These are phyloP conservation scores for Columba livia DNA, from an alignment of 2,113 vertebrate genomes.

Conservation along the genomic window DNA sequence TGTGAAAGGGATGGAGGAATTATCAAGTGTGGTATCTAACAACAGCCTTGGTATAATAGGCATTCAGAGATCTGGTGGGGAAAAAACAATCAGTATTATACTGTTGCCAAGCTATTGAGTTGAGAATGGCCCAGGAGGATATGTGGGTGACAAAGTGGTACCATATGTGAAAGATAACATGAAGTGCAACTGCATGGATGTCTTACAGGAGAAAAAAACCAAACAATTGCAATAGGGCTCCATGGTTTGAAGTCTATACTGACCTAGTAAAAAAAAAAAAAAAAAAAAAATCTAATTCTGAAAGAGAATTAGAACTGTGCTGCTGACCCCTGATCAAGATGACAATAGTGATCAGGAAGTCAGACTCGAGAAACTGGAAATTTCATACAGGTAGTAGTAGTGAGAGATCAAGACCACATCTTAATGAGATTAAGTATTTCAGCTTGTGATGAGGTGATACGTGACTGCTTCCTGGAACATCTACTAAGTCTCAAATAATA, in stretches of 20 bases:
- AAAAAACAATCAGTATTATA: not conserved
- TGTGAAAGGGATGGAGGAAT: not conserved
- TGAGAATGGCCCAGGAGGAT: not conserved
- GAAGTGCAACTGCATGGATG: not conserved
- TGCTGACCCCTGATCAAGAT: not conserved
- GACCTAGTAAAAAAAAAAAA: not conserved
- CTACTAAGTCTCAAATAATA: not conserved
- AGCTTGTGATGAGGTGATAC: not conserved
- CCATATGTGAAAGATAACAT: not conserved
- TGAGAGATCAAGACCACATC: not conserved
- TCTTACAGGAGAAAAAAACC: not conserved
- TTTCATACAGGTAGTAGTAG: not conserved
- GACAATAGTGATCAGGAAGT: not conserved
- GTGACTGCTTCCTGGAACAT: not conserved
- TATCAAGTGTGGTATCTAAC: not conserved
- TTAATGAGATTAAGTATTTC: not conserved
- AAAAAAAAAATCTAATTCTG: not conserved
- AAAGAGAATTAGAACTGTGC: not conserved
- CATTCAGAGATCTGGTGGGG: not conserved
- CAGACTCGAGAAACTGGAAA: not conserved
- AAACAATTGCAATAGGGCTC: not conserved
- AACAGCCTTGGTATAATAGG: not conserved
- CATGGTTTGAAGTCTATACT: not conserved
- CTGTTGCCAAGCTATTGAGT: not conserved
- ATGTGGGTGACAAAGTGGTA: not conserved